Evolutionary conservation across 2,113 vertebrate species (phyloP).

Genomic region (Paramisgurnus dabryanus): DNA sequence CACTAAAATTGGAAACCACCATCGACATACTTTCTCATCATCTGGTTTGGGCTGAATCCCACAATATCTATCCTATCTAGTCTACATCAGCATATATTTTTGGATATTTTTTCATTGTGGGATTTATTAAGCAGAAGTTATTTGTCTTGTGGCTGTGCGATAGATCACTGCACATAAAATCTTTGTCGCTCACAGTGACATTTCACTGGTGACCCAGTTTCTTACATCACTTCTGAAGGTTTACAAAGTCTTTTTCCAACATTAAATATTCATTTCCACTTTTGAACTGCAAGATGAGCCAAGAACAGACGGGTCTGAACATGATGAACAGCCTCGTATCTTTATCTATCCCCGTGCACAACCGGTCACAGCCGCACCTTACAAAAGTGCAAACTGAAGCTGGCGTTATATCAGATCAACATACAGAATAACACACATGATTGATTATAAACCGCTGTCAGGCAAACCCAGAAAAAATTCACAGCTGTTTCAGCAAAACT

Average conservation of each 20-base stretch:
- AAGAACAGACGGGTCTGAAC: background rate
- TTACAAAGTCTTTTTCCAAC: slow-evolving; percentile 16
- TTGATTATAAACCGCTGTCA: no score
- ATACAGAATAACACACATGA: no score
- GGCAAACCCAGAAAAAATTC: no score
- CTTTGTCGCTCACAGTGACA: background rate
- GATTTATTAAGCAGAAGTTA: background rate
- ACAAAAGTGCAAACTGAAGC: no score
- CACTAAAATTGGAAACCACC: no score
- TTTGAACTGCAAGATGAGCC: background rate
- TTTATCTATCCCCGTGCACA: background rate
- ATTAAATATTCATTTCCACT: slow-evolving; percentile 4
- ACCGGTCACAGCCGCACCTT: background rate
- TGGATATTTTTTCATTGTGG: background rate
- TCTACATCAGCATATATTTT: background rate
- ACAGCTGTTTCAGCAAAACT: no score
- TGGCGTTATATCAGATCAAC: no score
- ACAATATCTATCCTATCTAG: no score
- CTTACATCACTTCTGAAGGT: background rate
- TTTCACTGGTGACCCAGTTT: slow-evolving; percentile 9
- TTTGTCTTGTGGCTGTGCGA: no score
- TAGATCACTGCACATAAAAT: background rate
- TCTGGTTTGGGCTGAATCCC: no score
- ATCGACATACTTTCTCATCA: no score
- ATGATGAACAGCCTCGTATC: background rate